These are phyloP conservation scores for Magallana nippona DNA, from an alignment of 2,888 invertebrate genomes.

Conservation along the genomic window DNA sequence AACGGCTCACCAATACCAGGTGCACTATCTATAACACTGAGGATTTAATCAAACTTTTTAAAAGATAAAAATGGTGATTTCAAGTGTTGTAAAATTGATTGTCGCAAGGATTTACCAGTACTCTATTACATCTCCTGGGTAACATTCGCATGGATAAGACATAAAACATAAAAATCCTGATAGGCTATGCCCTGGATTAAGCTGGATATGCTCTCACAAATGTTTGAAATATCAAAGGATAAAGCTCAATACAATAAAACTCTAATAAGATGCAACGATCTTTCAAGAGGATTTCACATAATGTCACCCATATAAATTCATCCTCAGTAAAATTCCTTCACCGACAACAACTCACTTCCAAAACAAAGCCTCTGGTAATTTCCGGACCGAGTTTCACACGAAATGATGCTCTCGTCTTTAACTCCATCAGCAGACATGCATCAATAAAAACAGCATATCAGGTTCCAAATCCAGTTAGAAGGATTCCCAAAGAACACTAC, in stretches of 20 bases:
- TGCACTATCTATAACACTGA: background rate
- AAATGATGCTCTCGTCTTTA: too few species aligned
- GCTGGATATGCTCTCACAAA: background rate
- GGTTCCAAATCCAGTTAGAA: too few species aligned
- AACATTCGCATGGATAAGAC: background rate
- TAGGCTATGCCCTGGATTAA: background rate
- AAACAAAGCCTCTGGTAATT: too few species aligned
- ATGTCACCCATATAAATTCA: too few species aligned
- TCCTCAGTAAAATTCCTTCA: too few species aligned
- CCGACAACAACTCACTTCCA: too few species aligned
- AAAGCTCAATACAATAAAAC: background rate
- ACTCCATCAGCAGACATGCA: too few species aligned
- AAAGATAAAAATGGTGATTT: background rate
- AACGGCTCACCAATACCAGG: background rate
- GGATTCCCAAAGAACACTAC: too few species aligned
- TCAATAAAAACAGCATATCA: too few species aligned
- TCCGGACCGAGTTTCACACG: too few species aligned
- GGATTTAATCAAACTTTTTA: background rate
- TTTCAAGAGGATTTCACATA: background rate
- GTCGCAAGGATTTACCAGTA: background rate
- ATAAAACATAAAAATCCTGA: background rate
- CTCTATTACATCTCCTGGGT: background rate
- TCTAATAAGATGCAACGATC: background rate
- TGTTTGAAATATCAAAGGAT: constrained; percentile 1
- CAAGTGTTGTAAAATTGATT: background rate